These are phyloP conservation scores for Mormyrops attenuatus DNA, from an alignment of 2,797 vertebrate genomes.

Conservation along the genomic window DNA sequence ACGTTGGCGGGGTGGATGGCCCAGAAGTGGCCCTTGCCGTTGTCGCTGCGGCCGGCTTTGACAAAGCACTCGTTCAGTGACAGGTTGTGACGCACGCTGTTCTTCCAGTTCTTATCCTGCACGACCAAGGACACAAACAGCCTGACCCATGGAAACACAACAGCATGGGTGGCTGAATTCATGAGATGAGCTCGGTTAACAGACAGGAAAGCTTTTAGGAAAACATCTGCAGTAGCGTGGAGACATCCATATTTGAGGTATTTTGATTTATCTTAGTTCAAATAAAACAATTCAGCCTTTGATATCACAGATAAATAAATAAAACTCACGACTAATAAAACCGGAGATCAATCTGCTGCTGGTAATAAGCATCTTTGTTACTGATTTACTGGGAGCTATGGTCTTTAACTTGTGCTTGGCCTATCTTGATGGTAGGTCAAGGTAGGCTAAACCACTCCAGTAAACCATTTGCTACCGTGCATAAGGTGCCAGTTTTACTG, in stretches of 20 bases:
- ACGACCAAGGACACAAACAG: neutral
- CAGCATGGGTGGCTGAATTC: neutral
- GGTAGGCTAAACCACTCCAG: slow-evolving; percentile 45
- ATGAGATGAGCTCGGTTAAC: neutral
- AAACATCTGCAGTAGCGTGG: neutral
- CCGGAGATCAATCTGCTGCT: neutral
- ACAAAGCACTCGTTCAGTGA: slow-evolving; percentile 78
- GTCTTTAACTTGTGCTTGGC: neutral
- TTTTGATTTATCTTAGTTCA: neutral
- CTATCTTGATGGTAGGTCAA: slow-evolving; percentile 51
- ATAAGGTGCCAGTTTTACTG: slow-evolving; percentile 38
- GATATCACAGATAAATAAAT: neutral
- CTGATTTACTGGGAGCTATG: neutral
- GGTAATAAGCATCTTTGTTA: neutral
- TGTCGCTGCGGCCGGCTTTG: slow-evolving; percentile 74
- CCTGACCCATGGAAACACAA: neutral
- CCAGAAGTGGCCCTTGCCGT: slow-evolving; percentile 78
- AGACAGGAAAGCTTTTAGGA: neutral
- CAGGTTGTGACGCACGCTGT: slow-evolving; percentile 77
- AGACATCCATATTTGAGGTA: neutral
- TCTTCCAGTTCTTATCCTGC: slow-evolving; percentile 81
- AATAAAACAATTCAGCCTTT: neutral
- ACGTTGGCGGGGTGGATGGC: slow-evolving; percentile 72
- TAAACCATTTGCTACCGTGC: slow-evolving; percentile 54
- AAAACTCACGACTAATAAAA: neutral